These are phyloP conservation scores for Drosophila emarginata DNA, from an alignment of 2,888 invertebrate species.

Conservation along the genomic window DNA sequence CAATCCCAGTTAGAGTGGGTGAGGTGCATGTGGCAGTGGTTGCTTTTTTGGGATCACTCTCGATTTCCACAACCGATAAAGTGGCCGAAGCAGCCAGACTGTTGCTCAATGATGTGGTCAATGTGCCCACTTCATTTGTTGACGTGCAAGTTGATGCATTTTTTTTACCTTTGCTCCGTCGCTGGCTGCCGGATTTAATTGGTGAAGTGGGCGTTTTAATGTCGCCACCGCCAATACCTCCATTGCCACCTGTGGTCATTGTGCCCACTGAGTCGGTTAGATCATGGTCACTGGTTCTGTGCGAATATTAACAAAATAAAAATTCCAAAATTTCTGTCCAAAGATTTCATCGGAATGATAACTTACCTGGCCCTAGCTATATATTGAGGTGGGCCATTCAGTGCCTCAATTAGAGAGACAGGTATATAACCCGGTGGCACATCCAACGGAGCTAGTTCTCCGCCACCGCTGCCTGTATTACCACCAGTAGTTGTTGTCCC, in stretches of 20 bases:
- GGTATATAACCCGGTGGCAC: slow-evolving; percentile 97
- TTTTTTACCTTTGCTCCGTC: slow-evolving; percentile 78
- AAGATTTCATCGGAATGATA: not conserved
- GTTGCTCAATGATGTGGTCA: slow-evolving; percentile 61
- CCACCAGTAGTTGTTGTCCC: slow-evolving; percentile 83
- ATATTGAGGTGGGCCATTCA: slow-evolving; percentile 91
- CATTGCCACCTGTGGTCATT: slow-evolving; percentile 29
- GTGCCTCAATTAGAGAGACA: slow-evolving; percentile 96
- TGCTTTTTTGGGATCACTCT: slow-evolving; percentile 51
- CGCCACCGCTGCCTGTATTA: slow-evolving; percentile 81
- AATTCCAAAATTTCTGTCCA: not conserved
- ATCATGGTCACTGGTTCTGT: slow-evolving; percentile 53
- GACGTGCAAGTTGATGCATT: slow-evolving; percentile 76
- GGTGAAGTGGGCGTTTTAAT: slow-evolving; percentile 75
- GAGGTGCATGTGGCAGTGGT: slow-evolving; percentile 31
- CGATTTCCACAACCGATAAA: slow-evolving; percentile 57
- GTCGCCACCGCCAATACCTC: slow-evolving; percentile 46
- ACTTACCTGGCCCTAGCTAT: slow-evolving; percentile 68
- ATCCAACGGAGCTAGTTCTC: slow-evolving; percentile 83
- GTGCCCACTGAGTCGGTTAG: slow-evolving; percentile 43
- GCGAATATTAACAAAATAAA: not conserved
- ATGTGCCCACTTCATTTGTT: slow-evolving; percentile 70
- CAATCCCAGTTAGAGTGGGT: slow-evolving; percentile 26
- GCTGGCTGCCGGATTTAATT: slow-evolving; percentile 79
- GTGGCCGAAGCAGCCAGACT: slow-evolving; percentile 30